phyloP scores from a whole-genome alignment of 2,797 vertebrate species.

The Gambelia wislizenii region DNA sequence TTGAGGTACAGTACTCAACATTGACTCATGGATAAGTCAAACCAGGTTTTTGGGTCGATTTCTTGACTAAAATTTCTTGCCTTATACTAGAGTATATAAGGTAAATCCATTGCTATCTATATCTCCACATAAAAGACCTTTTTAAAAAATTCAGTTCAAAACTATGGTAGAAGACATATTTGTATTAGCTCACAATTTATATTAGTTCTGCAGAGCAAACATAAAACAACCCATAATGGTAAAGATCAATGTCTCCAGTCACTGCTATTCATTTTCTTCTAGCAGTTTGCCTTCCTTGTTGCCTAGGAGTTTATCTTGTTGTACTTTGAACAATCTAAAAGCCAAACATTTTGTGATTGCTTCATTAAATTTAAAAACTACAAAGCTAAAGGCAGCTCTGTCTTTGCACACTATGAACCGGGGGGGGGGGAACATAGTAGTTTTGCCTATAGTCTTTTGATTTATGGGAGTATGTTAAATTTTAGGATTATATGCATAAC shows the following conservation, averaged over 20 bases:
- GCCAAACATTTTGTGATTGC: not conserved
- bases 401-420: not conserved
- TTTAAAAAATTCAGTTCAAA: not conserved
- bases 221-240: not conserved
- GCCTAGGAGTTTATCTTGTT: constrained; percentile 12
- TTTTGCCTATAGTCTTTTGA: constrained; percentile 4
- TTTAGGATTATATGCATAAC: not conserved
- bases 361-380: constrained; percentile 21
- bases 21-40: no score
- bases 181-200: not conserved
- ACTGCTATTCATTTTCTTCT: not conserved
- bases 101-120: not conserved
- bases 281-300: constrained; percentile 14
- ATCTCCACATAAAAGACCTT: not conserved
- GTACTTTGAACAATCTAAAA: constrained; percentile 8
- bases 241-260: not conserved
- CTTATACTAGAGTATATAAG: no score
- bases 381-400: constrained; percentile 1
- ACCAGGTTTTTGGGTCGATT: no score
- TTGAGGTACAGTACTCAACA: no score
- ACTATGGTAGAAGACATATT: not conserved
- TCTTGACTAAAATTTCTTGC: no score
- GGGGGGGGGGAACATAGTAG: not conserved
- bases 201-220: not conserved
- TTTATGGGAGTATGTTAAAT: constrained; percentile 1